Evolutionary conservation across 2,113 vertebrate species (phyloP).

Genomic region (Bufo bufo): DNA sequence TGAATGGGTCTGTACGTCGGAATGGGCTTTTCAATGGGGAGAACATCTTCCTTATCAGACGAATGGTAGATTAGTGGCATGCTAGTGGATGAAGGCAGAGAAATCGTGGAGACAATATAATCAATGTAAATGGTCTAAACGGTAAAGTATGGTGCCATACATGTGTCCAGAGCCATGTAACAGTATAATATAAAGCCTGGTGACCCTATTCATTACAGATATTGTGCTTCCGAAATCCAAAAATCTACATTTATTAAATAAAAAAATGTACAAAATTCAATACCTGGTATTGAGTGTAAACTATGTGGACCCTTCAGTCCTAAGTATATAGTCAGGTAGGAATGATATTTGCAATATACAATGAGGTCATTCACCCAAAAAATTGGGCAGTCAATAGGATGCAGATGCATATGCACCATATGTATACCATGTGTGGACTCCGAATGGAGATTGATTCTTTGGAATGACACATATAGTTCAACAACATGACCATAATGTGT

Average conservation of each 20-base stretch:
- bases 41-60: constrained; percentile 49
- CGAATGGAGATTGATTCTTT: no score
- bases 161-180: neutral
- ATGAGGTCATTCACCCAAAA: neutral
- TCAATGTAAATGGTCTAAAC: neutral
- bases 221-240: neutral
- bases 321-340: neutral
- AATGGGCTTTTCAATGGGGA: constrained; percentile 12
- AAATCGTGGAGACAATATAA: neutral
- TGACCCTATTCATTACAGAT: neutral
- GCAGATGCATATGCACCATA: neutral
- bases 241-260: neutral
- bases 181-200: neutral
- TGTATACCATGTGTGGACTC: no score
- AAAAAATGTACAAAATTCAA: neutral
- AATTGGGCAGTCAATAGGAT: neutral
- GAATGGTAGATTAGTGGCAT: neutral
- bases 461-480: no score
- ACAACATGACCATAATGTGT: no score
- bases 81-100: neutral
- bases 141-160: neutral
- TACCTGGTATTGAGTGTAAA: neutral
- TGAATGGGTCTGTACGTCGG: constrained; percentile 19
- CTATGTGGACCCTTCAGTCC: neutral
- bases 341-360: neutral